phyloP scores from a whole-genome alignment of 2,888 invertebrate genomes.

The Cactoblastis cactorum region DNA sequence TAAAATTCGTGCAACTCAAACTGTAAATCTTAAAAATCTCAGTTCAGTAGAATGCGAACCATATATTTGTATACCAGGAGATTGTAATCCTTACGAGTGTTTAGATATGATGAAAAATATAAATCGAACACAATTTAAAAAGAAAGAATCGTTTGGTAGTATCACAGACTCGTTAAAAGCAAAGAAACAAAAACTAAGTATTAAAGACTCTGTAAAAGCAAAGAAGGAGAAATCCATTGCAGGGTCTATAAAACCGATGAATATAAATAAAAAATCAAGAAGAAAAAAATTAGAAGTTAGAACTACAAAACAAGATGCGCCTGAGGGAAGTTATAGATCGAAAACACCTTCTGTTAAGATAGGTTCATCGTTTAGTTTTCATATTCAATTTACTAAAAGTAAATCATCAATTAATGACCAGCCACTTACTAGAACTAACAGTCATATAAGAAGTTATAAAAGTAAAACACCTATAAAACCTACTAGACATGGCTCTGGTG shows the following conservation, averaged over 20 bases:
- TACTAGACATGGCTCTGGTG: not conserved
- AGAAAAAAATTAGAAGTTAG: not conserved
- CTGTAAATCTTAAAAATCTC: not conserved
- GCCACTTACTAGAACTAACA: not conserved
- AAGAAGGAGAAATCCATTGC: not conserved
- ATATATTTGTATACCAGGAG: conserved; percentile 28
- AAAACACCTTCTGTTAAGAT: conserved; percentile 21
- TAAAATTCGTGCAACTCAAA: not conserved
- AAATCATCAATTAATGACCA: not conserved
- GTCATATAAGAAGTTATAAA: not conserved
- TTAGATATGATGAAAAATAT: conserved; percentile 21
- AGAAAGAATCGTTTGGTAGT: conserved; percentile 11
- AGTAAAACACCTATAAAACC: not conserved
- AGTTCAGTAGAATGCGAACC: conserved; percentile 34
- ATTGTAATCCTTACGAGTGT: conserved; percentile 35
- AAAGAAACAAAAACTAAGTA: not conserved
- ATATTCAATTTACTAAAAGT: conserved; percentile 28
- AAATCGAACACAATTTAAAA: conserved; percentile 14
- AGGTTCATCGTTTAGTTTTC: conserved; percentile 29
- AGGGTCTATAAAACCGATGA: no score
- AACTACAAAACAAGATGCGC: not conserved
- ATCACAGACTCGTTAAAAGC: not conserved
- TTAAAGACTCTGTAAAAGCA: not conserved
- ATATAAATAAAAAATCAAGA: not conserved
- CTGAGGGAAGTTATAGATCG: not conserved